A percentile compares a stretch with the other conserved stretches of the same genome.
phyloP scores from a whole-genome alignment of 2,888 invertebrate species.

The Meteorus colon region DNA sequence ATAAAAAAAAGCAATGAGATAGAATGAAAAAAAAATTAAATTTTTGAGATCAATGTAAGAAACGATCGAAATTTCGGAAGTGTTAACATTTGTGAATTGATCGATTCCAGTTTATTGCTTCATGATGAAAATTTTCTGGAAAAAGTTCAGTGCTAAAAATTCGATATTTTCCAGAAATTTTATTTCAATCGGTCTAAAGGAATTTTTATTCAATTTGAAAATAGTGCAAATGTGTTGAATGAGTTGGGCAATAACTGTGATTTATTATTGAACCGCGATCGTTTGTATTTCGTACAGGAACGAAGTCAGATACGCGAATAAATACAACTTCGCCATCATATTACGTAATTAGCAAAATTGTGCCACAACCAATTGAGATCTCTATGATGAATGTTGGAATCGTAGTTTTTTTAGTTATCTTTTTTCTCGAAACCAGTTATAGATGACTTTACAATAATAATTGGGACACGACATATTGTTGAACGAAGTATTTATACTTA shows the following conservation, averaged over 20 bases:
- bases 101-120: too few species aligned
- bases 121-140: too few species aligned
- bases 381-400: slow-evolving; percentile 33
- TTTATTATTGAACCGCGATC: slow-evolving; percentile 8
- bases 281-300: background rate
- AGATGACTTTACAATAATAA: background rate
- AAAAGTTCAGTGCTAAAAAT: too few species aligned
- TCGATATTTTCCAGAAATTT: too few species aligned
- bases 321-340: background rate
- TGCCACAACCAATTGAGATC: slow-evolving; percentile 5
- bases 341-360: slow-evolving; percentile 27
- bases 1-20: background rate
- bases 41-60: background rate
- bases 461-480: background rate
- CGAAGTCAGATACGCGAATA: too few species aligned
- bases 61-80: background rate
- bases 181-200: too few species aligned
- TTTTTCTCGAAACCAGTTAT: background rate
- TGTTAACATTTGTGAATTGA: too few species aligned
- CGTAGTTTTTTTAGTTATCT: background rate
- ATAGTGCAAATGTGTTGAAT: background rate
- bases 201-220: background rate
- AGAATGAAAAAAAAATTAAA: background rate
- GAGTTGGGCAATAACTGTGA: background rate
- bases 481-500: background rate